Evolutionary conservation across 2,888 invertebrate genomes (phyloP), one percentile per base, ranked within the genome.

Genomic region (Synergus japonicus): DNA sequence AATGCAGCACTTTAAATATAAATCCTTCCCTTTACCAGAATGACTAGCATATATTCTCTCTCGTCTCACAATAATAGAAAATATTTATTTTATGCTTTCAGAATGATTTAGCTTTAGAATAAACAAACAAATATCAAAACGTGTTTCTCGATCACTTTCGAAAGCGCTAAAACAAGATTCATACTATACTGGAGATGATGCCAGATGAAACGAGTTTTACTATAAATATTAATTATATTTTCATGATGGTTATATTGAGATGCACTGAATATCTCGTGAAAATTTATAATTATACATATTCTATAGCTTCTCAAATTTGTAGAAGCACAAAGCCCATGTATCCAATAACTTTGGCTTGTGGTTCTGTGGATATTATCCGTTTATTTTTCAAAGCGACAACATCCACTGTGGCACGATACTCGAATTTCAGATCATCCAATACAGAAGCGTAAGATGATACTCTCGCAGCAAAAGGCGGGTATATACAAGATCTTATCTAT

Each of bases 341-440:
- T 54, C 49, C n/a, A n/a, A n/a, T 73, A 49, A 54, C 73, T 69
- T 29, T 69, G n/a, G n/a, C 49, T 73, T 73, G 49, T 73, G n/a
- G 73, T 73, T 13, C 37, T 54, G n/a, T 54, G n/a, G 73, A 18
- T 46, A 54, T 49, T 22, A 54, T 54, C 41, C 9, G 49, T 46
- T 67, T 69, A 12, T 69, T 69, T 73, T 73, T 73, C 49, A 54
- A 73, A 54, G 54, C 73, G 37, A 73, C 73, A 73, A n/a, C n/a
- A n/a, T 73, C n/a, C 73, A 54, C 41, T 54, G 41, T 0, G 37
- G 37, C 41, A 73, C 37, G 54, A 37, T 73, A 37, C 73, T 73
- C 54, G 46, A 73, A 73, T 73, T 73, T 73, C 73, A 73, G 29
- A 73, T 73, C 54, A 73, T 73, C 73, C 73, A 73, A 73, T 73